A percentile compares a stretch with the other conserved stretches of the same genome.
Conservation (phyloP, 2,888 invertebrate species). For the Nomada lathburiana region DNA sequence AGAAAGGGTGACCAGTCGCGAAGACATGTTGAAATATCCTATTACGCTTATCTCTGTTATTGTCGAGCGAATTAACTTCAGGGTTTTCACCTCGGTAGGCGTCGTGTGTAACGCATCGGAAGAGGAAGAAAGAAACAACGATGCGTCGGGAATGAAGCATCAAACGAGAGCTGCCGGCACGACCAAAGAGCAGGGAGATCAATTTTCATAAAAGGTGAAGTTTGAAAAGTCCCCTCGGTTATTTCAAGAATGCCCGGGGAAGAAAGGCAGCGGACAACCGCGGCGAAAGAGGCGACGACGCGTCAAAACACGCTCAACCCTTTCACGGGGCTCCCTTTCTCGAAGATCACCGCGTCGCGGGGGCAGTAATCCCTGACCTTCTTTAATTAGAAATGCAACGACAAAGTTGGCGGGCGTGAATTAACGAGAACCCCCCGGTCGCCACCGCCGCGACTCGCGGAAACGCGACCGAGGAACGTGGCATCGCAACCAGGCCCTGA, state of each 20-base stretch:
- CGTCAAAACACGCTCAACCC: slow-evolving; percentile 5
- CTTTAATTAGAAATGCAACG: slow-evolving; percentile 51
- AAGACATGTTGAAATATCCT: slow-evolving; percentile 10
- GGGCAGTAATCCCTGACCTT: slow-evolving; percentile 40
- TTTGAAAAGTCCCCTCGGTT: neutral
- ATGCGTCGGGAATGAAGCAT: neutral
- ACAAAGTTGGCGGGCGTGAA: slow-evolving; percentile 46
- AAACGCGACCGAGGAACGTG: slow-evolving; percentile 25
- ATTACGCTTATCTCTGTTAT: slow-evolving; percentile 22
- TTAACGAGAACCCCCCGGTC: slow-evolving; percentile 37
- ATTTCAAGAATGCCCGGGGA: neutral
- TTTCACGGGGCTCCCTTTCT: neutral
- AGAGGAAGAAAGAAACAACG: neutral
- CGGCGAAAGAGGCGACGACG: slow-evolving; percentile 4
- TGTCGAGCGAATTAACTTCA: slow-evolving; percentile 23
- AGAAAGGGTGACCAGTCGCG: neutral
- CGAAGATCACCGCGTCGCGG: neutral
- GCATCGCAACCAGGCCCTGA: slow-evolving; percentile 19
- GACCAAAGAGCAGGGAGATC: no score
- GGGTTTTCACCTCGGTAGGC: slow-evolving; percentile 9
- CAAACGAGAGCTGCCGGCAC: neutral
- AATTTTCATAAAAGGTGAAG: slow-evolving; percentile 3
- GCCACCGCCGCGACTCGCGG: neutral
- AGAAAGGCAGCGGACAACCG: neutral
- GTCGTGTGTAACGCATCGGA: no score